Evolutionary conservation across 1,140 invertebrate genomes (phyloP).

Genomic region (Triops longicaudatus): DNA sequence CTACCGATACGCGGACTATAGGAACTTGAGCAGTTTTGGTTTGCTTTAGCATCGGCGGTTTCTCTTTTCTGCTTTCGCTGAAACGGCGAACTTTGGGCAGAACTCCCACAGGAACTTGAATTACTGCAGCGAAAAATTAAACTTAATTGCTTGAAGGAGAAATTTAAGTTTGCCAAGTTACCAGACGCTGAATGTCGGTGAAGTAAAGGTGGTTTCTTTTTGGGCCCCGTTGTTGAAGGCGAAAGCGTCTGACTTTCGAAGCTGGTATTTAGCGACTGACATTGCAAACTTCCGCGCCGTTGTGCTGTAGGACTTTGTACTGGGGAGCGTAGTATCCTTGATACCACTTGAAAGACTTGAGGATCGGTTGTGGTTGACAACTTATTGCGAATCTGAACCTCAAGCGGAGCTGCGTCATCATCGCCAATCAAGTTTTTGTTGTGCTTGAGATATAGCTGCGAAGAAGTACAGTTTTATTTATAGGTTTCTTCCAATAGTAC

Average conservation of each 20-base stretch:
- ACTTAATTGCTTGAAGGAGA: background rate
- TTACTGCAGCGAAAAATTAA: background rate
- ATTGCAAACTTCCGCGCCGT: background rate
- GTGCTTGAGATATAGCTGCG: constrained; percentile 40
- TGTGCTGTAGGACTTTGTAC: background rate
- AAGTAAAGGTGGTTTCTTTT: constrained; percentile 2
- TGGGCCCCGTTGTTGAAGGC: background rate
- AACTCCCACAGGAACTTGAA: background rate
- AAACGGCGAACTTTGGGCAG: background rate
- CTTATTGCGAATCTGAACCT: background rate
- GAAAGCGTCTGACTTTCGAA: background rate
- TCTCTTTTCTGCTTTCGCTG: background rate
- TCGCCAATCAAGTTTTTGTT: constrained; percentile 41
- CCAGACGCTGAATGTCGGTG: background rate
- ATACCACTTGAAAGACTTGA: background rate
- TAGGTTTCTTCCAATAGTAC: background rate
- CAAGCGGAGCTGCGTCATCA: constrained; percentile 31
- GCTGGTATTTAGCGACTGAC: background rate
- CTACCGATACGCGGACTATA: background rate
- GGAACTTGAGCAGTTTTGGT: background rate
- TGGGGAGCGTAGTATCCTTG: background rate
- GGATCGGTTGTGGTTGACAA: constrained; percentile 21
- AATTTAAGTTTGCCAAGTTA: background rate
- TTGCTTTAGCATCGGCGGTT: background rate
- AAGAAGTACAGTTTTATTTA: constrained; percentile 12